Conservation (phyloP, 2,888 invertebrate genomes). For the Calliopum simillimum region DNA sequence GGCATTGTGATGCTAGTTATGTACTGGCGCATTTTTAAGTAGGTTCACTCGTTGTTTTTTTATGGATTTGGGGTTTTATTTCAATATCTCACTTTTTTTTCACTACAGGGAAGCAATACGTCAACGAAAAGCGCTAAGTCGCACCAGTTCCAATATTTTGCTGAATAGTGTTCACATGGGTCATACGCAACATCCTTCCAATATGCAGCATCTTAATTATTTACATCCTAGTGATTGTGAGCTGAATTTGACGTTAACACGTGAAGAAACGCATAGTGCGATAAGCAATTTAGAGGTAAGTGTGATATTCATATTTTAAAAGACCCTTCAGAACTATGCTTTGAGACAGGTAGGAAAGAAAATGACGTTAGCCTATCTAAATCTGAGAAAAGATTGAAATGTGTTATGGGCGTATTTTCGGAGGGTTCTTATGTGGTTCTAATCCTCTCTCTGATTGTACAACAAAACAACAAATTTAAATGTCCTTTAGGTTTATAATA, state of each 20-base stretch:
- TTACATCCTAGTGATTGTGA: slow-evolving; percentile 74
- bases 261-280: slow-evolving; percentile 67
- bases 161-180: slow-evolving; percentile 87
- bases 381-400: no score
- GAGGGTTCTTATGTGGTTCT: no score
- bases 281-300: slow-evolving; percentile 68
- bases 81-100: slow-evolving; percentile 45
- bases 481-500: no score
- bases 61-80: not conserved
- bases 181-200: slow-evolving; percentile 79
- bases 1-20: slow-evolving; percentile 92
- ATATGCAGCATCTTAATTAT: slow-evolving; percentile 68
- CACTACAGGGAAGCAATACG: slow-evolving; percentile 84
- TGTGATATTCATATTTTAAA: no score
- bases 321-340: no score
- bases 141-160: slow-evolving; percentile 88
- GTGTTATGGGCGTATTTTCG: no score
- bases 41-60: slow-evolving; percentile 48
- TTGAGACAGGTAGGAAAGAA: no score
- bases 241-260: slow-evolving; percentile 63
- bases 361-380: no score
- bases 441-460: no score
- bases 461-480: no score
- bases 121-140: slow-evolving; percentile 83
- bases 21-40: slow-evolving; percentile 84